Evolutionary conservation across 2,888 invertebrate species (phyloP), one percentile per base, ranked within the genome.

Genomic region (Caenorhabditis sp.): DNA sequence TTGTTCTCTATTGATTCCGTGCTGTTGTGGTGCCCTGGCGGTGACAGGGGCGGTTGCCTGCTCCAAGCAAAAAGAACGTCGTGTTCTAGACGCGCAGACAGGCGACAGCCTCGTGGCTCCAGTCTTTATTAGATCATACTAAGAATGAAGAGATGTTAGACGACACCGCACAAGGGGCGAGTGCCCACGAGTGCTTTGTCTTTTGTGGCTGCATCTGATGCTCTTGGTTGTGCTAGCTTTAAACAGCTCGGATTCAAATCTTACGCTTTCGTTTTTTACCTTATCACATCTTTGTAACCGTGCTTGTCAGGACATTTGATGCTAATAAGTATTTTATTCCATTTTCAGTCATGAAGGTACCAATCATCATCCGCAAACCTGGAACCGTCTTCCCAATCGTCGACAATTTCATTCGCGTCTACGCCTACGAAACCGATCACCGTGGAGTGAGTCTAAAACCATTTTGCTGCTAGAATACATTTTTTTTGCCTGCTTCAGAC

Each of bases 1-100:
- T 58, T 64, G 72, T 64, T 72, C 62, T 50, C 18, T 74, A 74
- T 74, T 65, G 65, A 74, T 74, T 74, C 51, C 24, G 40, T 35
- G 28, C 26, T 62, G 64, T 64, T 15, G 47, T 64, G 62, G 64
- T 56, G 32, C 56, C 56, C 60, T 70, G 37, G 13, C 51, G 20
- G 70, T 37, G 22, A 68, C 28, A 58, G 68, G 62, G 62, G 40
- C 70, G 37, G 70, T 18, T 44, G 51, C 55, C 28, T 53, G 35
- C 20, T 40, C 37, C 53, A 24, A 40, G 9, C n/a, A 9, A 40
- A 55, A 56, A 71, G 72, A 72, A 72, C 72, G 56, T 9, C 64
- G 37, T 62, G 71, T 62, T 71, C 70, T 28, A 35, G 55, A 56
- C 9, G 55, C 72, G 72, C 64, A 72, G 64, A 62, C 44, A 20